phyloP scores from a whole-genome alignment of 2,113 vertebrate species.

The Aegotheles bennettii region DNA sequence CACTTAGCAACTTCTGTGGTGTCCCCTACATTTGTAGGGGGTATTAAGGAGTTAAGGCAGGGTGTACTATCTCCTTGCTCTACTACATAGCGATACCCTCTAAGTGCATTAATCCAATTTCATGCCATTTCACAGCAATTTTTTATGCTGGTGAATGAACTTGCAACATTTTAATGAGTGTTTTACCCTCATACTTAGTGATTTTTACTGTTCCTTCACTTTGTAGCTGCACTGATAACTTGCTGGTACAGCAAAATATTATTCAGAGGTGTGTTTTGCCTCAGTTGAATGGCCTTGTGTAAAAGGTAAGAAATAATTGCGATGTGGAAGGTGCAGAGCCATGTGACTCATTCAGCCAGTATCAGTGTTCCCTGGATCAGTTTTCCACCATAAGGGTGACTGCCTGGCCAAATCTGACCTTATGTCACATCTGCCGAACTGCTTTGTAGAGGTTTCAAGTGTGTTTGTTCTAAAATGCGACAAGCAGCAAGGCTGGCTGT shows the following conservation, averaged over 20 bases:
- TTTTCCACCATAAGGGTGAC: neutral
- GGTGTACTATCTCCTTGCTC: neutral
- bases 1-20: neutral
- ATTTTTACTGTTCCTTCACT: neutral
- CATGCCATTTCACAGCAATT: neutral
- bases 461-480: neutral
- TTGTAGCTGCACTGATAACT: neutral
- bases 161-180: neutral
- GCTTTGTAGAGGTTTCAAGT: neutral
- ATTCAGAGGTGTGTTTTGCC: neutral
- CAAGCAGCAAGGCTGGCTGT: neutral
- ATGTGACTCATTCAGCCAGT: neutral
- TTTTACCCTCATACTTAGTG: neutral
- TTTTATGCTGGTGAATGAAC: neutral
- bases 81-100: neutral
- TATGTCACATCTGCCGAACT: neutral
- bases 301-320: neutral
- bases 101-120: neutral
- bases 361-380: neutral
- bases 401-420: neutral
- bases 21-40: rapidly evolving
- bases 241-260: neutral
- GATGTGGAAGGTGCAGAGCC: neutral
- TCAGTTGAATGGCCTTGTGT: neutral
- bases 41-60: neutral